These are phyloP conservation scores for Choristoneura rosaceana DNA, from an alignment of 2,888 invertebrate genomes.

Conservation along the genomic window DNA sequence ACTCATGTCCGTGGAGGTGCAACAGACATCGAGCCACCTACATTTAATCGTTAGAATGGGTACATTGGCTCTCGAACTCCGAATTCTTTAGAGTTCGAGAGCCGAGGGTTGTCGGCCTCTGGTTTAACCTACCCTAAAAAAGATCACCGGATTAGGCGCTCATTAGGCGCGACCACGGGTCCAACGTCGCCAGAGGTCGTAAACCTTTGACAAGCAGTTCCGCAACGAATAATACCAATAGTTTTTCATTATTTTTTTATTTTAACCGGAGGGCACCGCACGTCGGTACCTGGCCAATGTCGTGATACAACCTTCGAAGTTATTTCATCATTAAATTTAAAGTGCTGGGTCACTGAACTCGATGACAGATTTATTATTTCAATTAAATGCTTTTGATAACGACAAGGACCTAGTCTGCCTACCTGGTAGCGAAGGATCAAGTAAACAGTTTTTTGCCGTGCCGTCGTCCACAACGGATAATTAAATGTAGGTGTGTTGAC, in stretches of 20 bases:
- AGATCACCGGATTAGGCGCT: slow-evolving; percentile 40
- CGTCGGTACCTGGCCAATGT: slow-evolving; percentile 57
- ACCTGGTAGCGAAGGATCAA: slow-evolving; percentile 44
- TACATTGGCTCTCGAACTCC: slow-evolving; percentile 24
- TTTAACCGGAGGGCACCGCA: slow-evolving; percentile 62
- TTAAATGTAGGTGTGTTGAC: slow-evolving; percentile 30
- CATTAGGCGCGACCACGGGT: slow-evolving; percentile 49
- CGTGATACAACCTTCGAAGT: slow-evolving; percentile 71
- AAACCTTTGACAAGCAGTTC: slow-evolving; percentile 63
- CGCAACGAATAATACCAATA: slow-evolving; percentile 53
- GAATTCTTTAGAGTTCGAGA: slow-evolving; percentile 53
- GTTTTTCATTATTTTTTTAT: slow-evolving; percentile 54
- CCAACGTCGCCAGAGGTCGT: slow-evolving; percentile 60
- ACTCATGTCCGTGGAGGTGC: neutral
- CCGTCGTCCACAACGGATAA: slow-evolving; percentile 5
- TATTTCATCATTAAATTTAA: slow-evolving; percentile 70
- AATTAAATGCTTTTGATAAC: slow-evolving; percentile 44
- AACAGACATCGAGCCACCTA: neutral
- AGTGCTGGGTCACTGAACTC: slow-evolving; percentile 70
- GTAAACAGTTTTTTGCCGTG: slow-evolving; percentile 57
- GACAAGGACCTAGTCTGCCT: slow-evolving; percentile 50
- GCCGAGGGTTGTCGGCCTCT: slow-evolving; percentile 58
- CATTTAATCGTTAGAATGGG: slow-evolving; percentile 18
- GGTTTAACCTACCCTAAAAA: slow-evolving; percentile 49
- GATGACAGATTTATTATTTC: slow-evolving; percentile 54